Evolutionary conservation across 1,140 invertebrate genomes (phyloP), one percentile per base, ranked within the genome.

Genomic region (Araneus ventricosus): DNA sequence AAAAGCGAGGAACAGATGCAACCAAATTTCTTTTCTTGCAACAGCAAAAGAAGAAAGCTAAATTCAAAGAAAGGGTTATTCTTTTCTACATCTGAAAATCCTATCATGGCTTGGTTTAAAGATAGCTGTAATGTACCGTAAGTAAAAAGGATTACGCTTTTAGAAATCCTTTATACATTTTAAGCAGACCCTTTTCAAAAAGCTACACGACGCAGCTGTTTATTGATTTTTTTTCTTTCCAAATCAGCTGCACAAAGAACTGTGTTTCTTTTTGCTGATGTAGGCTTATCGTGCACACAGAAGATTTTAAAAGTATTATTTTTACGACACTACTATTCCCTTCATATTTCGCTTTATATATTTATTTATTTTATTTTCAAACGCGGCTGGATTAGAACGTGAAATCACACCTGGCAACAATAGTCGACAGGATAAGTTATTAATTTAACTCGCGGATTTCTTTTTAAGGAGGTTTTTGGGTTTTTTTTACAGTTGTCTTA

Each of bases 241-340:
- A 20, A 75, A 75, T 4, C 20, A 30, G 30, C 7, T 34, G 20
- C 30, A 37, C 27, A 37, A 75, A 75, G 30, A 75, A 75, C 5
- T 10, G 34, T 34, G 20, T 34, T 75, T 75, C 70, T 75, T 34
- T 10, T 75, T 34, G 70, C 34, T 75, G 30, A 52, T 52, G 45
- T 37, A 20, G 30, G 70, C 70, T 37, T 75, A 75, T 75, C 30
- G 34, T 1, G 34, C 22, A 14, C 30, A 75, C 8, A 37, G 34
- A 30, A 75, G 70, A 75, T 75, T 75, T 75, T 34, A 75, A 75
- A 63, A 63, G 59, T 75, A 70, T 70, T 70, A 75, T 75, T 75
- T 34, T 75, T 75, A 34, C 17, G 30, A 34, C 30, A 10, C 70
- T 17, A 37, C 37, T 75, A 37, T 70, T 70, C 27, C 14, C 27